Evolutionary conservation across 92 coral and sea anemone species (phyloP), one percentile per base, ranked within the genome.

Genomic region (Porites cylindrica): DNA sequence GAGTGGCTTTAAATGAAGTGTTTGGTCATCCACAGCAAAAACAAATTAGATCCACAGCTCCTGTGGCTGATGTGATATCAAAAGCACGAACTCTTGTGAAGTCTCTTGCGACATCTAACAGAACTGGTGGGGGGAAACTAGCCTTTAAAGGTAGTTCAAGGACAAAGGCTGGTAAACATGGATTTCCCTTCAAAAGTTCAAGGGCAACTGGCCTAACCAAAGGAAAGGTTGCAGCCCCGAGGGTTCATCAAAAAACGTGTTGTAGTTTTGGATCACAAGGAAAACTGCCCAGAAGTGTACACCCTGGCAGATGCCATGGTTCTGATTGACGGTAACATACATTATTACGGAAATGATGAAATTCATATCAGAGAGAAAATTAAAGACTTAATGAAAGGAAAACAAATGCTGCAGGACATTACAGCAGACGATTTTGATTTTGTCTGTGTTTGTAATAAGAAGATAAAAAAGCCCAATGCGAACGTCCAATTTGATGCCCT

Each of bases 401-500:
- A 83, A 71, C 85, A 77, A 43, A 12, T 71, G 19, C 80, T 82
- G 76, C 66, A 75, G 82, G 77, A 88, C 13, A 74, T 82, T 16
- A 62, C 72, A 47, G 58, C 23, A 23, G 66, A 77, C 61, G 92
- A 89, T 58, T 89, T 89, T 84, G 92, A 83, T 20, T 89, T 89
- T 83, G 92, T 89, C 24, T 67, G 84, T 63, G 88, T 88, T 66
- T 61, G 86, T 47, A 88, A 88, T 52, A 82, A 89, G 79, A 68
- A 69, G 82, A 73, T 89, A n/a, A 89, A 85, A 72, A 89, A 88
- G 83, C 81, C 85, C 20, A 89, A 89, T 83, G 89, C 89, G 23
- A 79, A 83, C 84, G 85, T 84, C 8, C 80, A 85, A 52, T 89
- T 76, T 83, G 89, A 83, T 83, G 80, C 89, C 51, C 84, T 70